Base-by-base conservation (phyloP, 2,797 vertebrate genomes). In the Liasis olivaceus region DNA sequence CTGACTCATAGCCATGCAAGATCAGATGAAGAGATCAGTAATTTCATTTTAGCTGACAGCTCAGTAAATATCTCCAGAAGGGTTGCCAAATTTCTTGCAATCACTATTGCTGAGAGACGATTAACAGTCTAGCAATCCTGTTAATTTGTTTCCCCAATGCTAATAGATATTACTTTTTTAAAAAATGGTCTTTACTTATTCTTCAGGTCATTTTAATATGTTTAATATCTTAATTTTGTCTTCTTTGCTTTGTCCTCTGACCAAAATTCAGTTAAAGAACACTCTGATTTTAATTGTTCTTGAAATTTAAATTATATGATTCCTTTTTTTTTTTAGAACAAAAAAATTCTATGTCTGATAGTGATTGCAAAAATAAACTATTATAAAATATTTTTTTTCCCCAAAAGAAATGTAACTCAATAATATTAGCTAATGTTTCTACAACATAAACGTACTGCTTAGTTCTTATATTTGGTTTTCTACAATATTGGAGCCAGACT, bases 41-140 rank as follows among this genome's bases (percentile, higher is more conserved):
- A 81, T 36, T 81, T 81, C 36, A 81, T 81, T 81, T 81, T 81
- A 47, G 72, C 72, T 81, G 72, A 81, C 72, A 81, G 72, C 20
- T 81, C 72, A 81, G 36, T 81, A 47, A 81, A 81, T 81, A 81
- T 81, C 72, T 81, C 72, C 72, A 81, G 72, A 81, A 81, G 36
- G 36, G 20, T 81, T 81, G 36, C 72, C 36, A 47, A 47, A 63
- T 64, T 93, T 94, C 87, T 91, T 90, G 88, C 92, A 93, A 94
- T 94, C 90, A 85, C 90, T 84, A 85, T 94, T 91, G 91, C 72
- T 88, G 86, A 77, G 89, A 66, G 36, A 85, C 89, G 36, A 93
- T 94, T 94, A 59, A 91, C 91, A 93, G 87, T 88, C 92, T 93
- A 94, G 90, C 92, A 93, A 93, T 93, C 81, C 92, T 91, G 90